Evolutionary conservation across 2,113 vertebrate species (phyloP).

Genomic region (Syngnathus scovelli): DNA sequence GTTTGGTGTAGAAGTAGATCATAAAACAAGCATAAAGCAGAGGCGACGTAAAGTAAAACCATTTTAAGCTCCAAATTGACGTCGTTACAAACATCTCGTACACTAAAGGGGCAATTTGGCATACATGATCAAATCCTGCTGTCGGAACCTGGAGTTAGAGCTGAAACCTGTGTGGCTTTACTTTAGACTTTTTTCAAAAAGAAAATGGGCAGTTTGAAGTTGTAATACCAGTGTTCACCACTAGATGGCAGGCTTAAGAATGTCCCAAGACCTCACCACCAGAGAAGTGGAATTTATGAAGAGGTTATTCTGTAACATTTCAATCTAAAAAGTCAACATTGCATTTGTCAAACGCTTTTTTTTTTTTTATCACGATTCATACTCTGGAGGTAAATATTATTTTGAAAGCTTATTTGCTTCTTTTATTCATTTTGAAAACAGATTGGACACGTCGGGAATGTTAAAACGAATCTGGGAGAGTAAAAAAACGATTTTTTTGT

Average conservation of each 20-base stretch:
- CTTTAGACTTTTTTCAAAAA: background rate
- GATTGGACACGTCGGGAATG: background rate
- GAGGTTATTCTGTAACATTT: background rate
- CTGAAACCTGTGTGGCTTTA: background rate
- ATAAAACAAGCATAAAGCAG: constrained; percentile 1
- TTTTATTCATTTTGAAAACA: background rate
- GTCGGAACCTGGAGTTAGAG: background rate
- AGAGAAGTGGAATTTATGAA: too few relatives aligned
- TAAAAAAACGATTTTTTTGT: background rate
- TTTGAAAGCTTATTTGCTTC: background rate
- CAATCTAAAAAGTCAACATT: background rate
- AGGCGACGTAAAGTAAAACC: background rate
- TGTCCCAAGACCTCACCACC: too few relatives aligned
- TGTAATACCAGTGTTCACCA: too few relatives aligned
- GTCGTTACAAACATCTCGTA: background rate
- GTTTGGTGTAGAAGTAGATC: background rate
- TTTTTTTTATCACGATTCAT: background rate
- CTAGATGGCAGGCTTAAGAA: too few relatives aligned
- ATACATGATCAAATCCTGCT: background rate
- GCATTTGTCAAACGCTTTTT: background rate
- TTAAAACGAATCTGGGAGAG: background rate
- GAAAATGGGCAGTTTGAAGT: too few relatives aligned
- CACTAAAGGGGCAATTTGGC: background rate
- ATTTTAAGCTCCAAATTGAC: constrained; percentile 1
- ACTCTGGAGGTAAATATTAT: background rate